Evolutionary conservation across 2,113 vertebrate species (phyloP), one percentile per base, ranked within the genome.

Genomic region (Carettochelys insculpta): DNA sequence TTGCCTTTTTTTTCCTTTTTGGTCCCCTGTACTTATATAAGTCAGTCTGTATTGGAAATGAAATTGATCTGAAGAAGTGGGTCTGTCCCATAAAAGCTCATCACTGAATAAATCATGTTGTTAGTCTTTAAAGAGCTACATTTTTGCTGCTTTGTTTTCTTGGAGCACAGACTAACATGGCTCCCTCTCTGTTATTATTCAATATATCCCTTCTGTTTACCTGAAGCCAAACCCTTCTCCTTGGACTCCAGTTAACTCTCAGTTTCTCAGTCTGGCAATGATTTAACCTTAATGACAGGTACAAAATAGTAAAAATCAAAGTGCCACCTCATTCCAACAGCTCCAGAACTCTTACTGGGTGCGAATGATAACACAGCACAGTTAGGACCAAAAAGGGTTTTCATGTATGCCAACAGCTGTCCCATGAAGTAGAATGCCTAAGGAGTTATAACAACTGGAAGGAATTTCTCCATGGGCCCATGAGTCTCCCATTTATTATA

Each of bases 241-340:
- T 61, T 68, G 77, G 71, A 85, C 80, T 94, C 13, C 78, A 85
- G 65, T 90, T 87, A 91, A 77, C 41, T 86, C 92, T 90, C 75
- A 92, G n/a, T 76, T 48, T 89, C 80, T 90, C 83, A 41, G 75
- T 73, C n/a, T 29, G 54, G 68, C 89, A 92, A 2, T 6, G 65
- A 52, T 41, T 90, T 54, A 24, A 41, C 82, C 19, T 22, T 88
- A 90, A 85, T 89, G 52, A 75, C 34, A 54, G 17, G 22, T 89
- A 58, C 76, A 20, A 56, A 81, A 45, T 87, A 86, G 90, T 88
- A 52, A 94, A 94, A 90, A 73, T 31, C n/a, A 78, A 90, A 85
- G 80, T 73, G 41, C 77, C 88, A 94, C 53, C 83, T 94, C 34
- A 45, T 58, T 58, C 65, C 50, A 41, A 76, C 81, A 34, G 84